Evolutionary conservation across 2,113 vertebrate species (phyloP), one percentile per base, ranked within the genome.

Genomic region (Halichoerus grypus): DNA sequence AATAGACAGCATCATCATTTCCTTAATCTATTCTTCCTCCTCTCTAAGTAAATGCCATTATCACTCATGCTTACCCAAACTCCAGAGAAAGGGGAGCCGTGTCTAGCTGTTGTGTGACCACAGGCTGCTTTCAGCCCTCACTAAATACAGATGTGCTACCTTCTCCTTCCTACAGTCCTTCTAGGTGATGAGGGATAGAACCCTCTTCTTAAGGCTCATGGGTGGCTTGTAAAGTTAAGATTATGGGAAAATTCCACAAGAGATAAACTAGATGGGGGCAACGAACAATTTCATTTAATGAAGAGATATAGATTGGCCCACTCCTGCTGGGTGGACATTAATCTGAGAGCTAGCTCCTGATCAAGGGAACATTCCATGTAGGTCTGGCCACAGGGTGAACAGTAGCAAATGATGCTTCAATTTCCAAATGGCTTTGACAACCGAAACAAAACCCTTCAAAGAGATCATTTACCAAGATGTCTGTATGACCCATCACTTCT

Each of bases 361-460:
- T 5, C 7, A 89, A 82, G n/a, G 7, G 59, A 63, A 63, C 33
- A 46, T 46, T 97, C 63, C 22, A 13, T 59, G 53, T 0, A 80
- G 31, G 7, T 63, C 42, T 65, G 24, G 53, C 36, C 69, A 77
- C n/a, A 71, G 31, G 83, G 5, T 53, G 6, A 79, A 10, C 16
- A 79, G 33, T 19, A 79, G 15, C 24, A 94, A 92, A 67, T 95
- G 46, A 87, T 53, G 11, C 46, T 87, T 88, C 61, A 39, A 15
- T 22, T 88, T 84, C 22, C 33, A 79, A 95, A 53, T 36, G 55
- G 14, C 46, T 94, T 22, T 84, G 63, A 91, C 33, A 61, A 91
- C 42, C 46, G 76, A 94, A 88, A 91, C 21, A 84, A 80, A 65
- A 6, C 31, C 49, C 19, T 82, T 49, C 51, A 87, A 69, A 42